Percentiles rank a stretch among this genome's conserved stretches.
Evolutionary conservation across 2,113 vertebrate species (phyloP).

Genomic region (Fulica atra): DNA sequence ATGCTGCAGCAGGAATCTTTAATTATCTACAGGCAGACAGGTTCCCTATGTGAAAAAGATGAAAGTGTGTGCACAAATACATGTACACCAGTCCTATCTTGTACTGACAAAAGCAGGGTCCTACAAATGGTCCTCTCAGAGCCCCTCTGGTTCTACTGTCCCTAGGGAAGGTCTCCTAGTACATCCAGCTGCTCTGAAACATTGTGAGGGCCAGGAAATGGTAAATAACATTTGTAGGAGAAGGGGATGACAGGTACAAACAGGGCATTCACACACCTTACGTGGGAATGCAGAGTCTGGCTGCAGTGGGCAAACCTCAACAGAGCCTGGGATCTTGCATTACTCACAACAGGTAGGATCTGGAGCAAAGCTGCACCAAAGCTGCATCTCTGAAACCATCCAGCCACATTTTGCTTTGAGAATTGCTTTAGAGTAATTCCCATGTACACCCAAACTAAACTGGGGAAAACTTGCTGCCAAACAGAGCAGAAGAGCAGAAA

Average conservation of each 20-base stretch:
- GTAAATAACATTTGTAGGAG: not conserved
- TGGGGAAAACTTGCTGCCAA: not conserved
- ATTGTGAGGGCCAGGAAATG: not conserved
- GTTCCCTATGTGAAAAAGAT: not conserved
- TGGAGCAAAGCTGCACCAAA: not conserved
- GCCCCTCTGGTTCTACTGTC: not conserved
- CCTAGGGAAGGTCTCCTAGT: not conserved
- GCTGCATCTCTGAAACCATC: not conserved
- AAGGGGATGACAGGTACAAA: not conserved
- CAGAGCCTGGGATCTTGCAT: not conserved
- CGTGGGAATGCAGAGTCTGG: not conserved
- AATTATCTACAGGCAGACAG: not conserved
- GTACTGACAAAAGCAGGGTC: not conserved
- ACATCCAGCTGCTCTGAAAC: not conserved
- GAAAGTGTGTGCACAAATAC: not conserved
- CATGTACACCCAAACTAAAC: not conserved
- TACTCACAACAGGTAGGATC: not conserved
- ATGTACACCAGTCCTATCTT: rapidly evolving
- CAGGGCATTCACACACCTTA: not conserved
- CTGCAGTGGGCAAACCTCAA: not conserved
- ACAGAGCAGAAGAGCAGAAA: not conserved
- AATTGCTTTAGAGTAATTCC: not conserved
- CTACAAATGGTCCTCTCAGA: not conserved
- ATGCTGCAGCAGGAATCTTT: not conserved
- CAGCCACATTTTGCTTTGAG: not conserved